Percentiles rank a stretch among this genome's conserved stretches.
phyloP scores from a whole-genome alignment of 2,113 vertebrate genomes.

The Gila orcuttii region DNA sequence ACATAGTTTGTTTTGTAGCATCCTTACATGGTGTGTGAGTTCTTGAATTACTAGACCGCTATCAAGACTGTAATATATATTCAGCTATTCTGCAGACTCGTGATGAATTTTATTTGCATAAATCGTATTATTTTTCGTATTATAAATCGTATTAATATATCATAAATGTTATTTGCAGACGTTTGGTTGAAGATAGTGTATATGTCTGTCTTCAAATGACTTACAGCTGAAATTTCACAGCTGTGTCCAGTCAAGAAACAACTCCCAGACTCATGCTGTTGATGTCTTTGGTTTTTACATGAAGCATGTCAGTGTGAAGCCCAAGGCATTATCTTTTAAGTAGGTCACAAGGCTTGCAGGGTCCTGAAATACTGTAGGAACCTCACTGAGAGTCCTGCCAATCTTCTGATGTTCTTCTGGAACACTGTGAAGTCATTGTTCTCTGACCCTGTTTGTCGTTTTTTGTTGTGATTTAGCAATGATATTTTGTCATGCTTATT shows the following conservation, averaged over 20 bases:
- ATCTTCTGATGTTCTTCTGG: conserved; percentile 1
- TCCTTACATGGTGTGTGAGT: not conserved
- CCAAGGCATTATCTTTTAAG: conserved; percentile 28
- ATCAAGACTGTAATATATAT: no score
- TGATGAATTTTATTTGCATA: not conserved
- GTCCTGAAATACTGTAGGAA: conserved; percentile 27
- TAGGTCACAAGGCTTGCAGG: conserved; percentile 47
- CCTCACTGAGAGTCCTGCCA: not conserved
- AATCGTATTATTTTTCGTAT: no score
- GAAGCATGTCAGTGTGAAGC: conserved; percentile 27
- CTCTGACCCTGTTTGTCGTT: not conserved
- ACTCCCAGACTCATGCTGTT: conserved; percentile 22
- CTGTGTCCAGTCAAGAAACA: conserved; percentile 17
- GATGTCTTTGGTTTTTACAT: not conserved
- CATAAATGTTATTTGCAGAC: not conserved
- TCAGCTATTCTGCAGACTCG: not conserved
- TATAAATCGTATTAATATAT: no score
- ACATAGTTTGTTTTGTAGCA: not conserved
- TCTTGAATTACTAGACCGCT: no score
- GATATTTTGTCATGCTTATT: not conserved
- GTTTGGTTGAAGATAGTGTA: not conserved
- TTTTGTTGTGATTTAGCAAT: not conserved
- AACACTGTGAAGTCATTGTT: conserved; percentile 39
- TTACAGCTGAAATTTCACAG: conserved; percentile 8
- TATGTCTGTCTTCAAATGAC: not conserved